Conservation (phyloP, 2,113 vertebrate genomes). For the Peromyscus leucopus region DNA sequence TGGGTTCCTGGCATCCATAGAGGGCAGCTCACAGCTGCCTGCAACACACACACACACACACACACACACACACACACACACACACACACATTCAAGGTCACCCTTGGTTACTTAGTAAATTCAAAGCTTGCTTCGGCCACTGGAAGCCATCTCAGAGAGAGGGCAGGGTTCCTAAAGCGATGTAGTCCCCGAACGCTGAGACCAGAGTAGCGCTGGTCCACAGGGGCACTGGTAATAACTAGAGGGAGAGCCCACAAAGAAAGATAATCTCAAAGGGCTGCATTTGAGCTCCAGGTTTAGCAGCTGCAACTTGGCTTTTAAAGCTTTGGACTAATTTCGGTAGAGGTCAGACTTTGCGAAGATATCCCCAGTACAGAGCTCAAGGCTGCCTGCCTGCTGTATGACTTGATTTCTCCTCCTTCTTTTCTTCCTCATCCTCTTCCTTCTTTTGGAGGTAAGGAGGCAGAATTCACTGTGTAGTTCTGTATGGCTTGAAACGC, state of each 20-base stretch:
- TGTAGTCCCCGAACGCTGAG: neutral
- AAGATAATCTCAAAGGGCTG: neutral
- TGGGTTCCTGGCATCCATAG: neutral
- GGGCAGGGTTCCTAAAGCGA: neutral
- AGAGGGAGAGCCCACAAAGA: neutral
- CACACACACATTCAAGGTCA: neutral
- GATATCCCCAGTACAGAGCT: neutral
- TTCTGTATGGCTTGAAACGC: neutral
- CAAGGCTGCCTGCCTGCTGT: neutral
- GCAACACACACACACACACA: neutral
- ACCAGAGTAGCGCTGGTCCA: neutral
- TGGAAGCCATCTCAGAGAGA: neutral
- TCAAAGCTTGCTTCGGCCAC: neutral
- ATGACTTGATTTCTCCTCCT: neutral
- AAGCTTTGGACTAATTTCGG: neutral
- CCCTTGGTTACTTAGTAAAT: too few relatives aligned
- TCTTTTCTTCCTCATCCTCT: neutral
- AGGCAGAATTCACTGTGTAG: neutral
- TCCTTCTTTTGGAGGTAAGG: neutral
- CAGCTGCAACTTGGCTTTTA: neutral
- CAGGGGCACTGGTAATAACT: neutral
- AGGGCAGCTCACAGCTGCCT: neutral
- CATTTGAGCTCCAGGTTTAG: neutral
- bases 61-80: neutral
- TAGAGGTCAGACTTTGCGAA: neutral